Evolutionary conservation across 2,113 vertebrate species (phyloP).

Genomic region (Nothocercus nigrocapillus): DNA sequence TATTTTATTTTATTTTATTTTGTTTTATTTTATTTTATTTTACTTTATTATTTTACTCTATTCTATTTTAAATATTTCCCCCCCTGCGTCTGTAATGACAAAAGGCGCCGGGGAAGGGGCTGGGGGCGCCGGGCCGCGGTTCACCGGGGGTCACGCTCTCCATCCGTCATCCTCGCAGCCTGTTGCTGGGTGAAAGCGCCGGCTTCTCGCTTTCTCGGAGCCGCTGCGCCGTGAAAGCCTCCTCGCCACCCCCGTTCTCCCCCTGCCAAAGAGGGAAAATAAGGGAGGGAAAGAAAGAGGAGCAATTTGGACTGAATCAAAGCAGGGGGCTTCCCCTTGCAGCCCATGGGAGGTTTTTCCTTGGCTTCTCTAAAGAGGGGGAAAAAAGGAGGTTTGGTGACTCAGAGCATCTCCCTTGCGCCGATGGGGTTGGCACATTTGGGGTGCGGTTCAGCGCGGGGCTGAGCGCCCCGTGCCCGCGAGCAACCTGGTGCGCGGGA

Average conservation of each 20-base stretch:
- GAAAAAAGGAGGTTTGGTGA: constrained; percentile 27
- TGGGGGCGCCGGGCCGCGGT: constrained; percentile 43
- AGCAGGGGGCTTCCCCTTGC: neutral
- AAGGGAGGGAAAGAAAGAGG: neutral
- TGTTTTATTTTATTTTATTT: constrained; percentile 27
- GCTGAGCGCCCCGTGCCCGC: accelerated
- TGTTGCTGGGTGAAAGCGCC: constrained; percentile 62
- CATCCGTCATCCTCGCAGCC: constrained; percentile 57
- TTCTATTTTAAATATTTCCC: no score
- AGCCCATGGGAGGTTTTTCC: neutral
- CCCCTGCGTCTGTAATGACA: constrained; percentile 18
- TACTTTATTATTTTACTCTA: no score
- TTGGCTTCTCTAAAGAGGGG: neutral
- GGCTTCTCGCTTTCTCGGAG: neutral
- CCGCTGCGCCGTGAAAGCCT: constrained; percentile 9
- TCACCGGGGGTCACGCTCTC: constrained; percentile 50
- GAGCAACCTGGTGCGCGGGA: neutral
- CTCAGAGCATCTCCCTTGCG: constrained; percentile 18
- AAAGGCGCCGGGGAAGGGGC: constrained; percentile 51
- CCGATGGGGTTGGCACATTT: neutral
- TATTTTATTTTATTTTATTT: neutral
- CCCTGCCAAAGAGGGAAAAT: neutral
- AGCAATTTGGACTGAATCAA: neutral
- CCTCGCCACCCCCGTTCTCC: neutral
- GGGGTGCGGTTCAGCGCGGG: neutral